Percentiles rank a stretch among this genome's conserved stretches.
phyloP scores from a whole-genome alignment of 2,888 invertebrate species.

The Lasioglossum zephyrum region DNA sequence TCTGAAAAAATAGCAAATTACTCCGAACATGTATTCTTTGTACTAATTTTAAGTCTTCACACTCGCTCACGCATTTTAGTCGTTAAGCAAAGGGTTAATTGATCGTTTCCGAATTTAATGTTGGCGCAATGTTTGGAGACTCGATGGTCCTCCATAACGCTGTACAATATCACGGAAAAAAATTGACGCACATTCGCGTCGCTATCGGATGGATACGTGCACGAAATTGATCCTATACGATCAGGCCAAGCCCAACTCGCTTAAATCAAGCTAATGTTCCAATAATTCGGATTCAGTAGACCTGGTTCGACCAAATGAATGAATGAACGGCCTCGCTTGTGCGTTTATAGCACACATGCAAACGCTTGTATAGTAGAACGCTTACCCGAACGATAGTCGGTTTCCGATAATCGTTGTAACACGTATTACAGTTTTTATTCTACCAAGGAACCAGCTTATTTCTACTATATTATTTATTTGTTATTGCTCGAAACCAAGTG shows the following conservation, averaged over 20 bases:
- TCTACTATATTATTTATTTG: background rate
- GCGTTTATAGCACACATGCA: constrained; percentile 52
- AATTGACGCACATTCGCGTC: background rate
- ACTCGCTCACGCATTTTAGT: background rate
- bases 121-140: background rate
- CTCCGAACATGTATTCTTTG: background rate
- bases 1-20: background rate
- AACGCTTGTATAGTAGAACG: constrained; percentile 29
- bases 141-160: background rate
- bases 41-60: background rate
- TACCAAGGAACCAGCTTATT: background rate
- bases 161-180: constrained; percentile 3
- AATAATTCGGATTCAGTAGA: constrained; percentile 80
- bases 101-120: background rate
- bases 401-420: constrained; percentile 30
- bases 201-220: constrained; percentile 28
- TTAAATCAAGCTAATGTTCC: constrained; percentile 84
- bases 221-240: constrained; percentile 50
- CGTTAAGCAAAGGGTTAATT: background rate
- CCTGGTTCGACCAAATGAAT: constrained; percentile 78
- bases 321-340: constrained; percentile 78
- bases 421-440: constrained; percentile 25
- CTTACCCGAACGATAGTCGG: constrained; percentile 28
- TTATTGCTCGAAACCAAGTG: no score
- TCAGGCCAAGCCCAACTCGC: constrained; percentile 80